A percentile compares a stretch with the other conserved stretches of the same genome.
phyloP scores from a whole-genome alignment of 2,888 invertebrate species.

The Colletes collaris region DNA sequence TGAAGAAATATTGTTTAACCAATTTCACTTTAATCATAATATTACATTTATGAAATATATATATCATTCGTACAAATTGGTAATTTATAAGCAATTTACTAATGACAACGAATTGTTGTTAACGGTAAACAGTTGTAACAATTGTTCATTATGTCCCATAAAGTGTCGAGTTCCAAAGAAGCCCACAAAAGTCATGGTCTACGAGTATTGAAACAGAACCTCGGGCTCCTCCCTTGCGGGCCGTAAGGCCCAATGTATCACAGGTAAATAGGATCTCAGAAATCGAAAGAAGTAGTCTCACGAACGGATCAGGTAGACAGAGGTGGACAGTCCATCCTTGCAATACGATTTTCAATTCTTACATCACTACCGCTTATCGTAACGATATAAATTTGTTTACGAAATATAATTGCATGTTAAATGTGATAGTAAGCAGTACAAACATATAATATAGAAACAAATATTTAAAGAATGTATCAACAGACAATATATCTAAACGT shows the following conservation, averaged over 20 bases:
- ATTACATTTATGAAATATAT: too few species aligned
- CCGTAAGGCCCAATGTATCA: conserved; percentile 76
- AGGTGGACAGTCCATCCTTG: conserved; percentile 21
- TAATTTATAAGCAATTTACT: neutral
- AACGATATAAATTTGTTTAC: neutral
- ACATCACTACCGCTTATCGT: neutral
- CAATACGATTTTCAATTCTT: conserved; percentile 20
- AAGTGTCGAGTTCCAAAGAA: conserved; percentile 1
- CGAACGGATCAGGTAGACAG: conserved; percentile 53
- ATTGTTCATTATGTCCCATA: neutral
- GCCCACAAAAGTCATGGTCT: conserved; percentile 16
- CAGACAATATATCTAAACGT: neutral
- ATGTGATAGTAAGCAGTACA: neutral
- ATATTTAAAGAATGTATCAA: neutral
- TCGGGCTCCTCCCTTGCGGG: conserved; percentile 51
- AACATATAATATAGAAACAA: too few species aligned
- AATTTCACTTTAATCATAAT: too few species aligned
- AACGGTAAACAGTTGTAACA: too few species aligned
- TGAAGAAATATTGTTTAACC: neutral
- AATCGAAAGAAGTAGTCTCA: conserved; percentile 65
- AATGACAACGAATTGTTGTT: neutral
- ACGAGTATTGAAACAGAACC: conserved; percentile 27
- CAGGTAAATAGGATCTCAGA: conserved; percentile 74
- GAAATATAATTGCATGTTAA: neutral
- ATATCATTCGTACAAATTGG: too few species aligned